Conservation (phyloP, 2,113 vertebrate species). For the Tetrao urogallus region DNA sequence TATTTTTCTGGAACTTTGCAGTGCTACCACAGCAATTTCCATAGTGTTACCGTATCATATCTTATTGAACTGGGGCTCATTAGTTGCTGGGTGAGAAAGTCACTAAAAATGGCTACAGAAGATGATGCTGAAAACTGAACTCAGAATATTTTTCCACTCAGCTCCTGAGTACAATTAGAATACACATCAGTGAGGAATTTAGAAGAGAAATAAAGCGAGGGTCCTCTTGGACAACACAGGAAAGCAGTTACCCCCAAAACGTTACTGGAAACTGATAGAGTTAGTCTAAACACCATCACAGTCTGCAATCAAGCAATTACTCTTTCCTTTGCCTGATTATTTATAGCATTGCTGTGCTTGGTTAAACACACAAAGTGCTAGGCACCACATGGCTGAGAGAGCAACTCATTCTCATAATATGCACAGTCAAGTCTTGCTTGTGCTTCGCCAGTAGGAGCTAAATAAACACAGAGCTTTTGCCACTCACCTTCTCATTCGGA, state of each 20-base stretch:
- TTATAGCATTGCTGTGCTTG: not conserved
- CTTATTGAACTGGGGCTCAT: not conserved
- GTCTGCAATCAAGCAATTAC: not conserved
- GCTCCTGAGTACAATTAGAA: not conserved
- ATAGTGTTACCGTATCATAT: rapidly evolving
- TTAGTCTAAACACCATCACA: not conserved
- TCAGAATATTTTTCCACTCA: not conserved
- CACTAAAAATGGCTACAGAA: not conserved
- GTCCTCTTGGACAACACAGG: not conserved
- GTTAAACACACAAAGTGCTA: not conserved
- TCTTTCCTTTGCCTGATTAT: not conserved
- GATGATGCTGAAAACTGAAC: not conserved
- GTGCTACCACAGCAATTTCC: not conserved
- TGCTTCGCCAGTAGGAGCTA: not conserved
- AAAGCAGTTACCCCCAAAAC: not conserved
- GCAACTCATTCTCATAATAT: not conserved
- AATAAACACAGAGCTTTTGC: not conserved
- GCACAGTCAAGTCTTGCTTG: not conserved
- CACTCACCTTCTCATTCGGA: not conserved
- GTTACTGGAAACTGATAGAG: not conserved
- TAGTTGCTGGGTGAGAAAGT: not conserved
- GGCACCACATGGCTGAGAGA: not conserved
- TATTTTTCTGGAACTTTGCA: not conserved
- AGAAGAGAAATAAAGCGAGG: not conserved
- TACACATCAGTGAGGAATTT: not conserved